Evolutionary conservation across 2,113 vertebrate genomes (phyloP), one percentile per base, ranked within the genome.

Genomic region (Uria aalge): DNA sequence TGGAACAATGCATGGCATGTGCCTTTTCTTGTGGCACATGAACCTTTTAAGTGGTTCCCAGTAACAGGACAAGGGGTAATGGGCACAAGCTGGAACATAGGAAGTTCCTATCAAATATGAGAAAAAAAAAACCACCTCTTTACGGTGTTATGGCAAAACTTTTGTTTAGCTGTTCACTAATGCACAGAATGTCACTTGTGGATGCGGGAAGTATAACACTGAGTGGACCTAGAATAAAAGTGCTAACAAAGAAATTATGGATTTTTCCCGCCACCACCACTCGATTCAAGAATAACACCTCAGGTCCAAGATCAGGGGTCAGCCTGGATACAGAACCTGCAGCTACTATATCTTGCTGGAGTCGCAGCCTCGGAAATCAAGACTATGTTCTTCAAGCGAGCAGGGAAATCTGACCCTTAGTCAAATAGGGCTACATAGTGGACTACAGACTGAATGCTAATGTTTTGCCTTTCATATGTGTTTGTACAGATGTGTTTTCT

Each of bases 401-500:
- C 26, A 30, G 10, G 9, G 17, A 82, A 88, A 62, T n/a, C 10
- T 67, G 29, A 62, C 29, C 16, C 43, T 87, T 60, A 8, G 6
- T 69, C 0, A 2, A 43, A 56, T 4, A 56, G 5, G 15, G 8
- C 6, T 52, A 34, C 10, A 13, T 2, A 59, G 19, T 14, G 4
- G 17, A 38, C 53, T 67, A 57, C 34, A 74, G 16, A 41, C 11
- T n/a, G 7, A 11, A n/a, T 22, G 10, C 1, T 60, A 72, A 41
- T 32, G 16, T 52, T 89, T 60, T 73, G 16, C 8, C 6, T 72
- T 89, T 75, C 13, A 34, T 1, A 1, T 18, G 5, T 21, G 9
- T 29, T 74, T 57, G 32, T n/a, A 74, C 6, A 93, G 7, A 34
- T 60, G 5, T 11, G 18, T 74, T 60, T 87, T 90, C 22, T 73